Percentiles rank a stretch among this genome's conserved stretches.
phyloP scores from a whole-genome alignment of 2,888 invertebrate genomes.

The Pollenia amentaria region DNA sequence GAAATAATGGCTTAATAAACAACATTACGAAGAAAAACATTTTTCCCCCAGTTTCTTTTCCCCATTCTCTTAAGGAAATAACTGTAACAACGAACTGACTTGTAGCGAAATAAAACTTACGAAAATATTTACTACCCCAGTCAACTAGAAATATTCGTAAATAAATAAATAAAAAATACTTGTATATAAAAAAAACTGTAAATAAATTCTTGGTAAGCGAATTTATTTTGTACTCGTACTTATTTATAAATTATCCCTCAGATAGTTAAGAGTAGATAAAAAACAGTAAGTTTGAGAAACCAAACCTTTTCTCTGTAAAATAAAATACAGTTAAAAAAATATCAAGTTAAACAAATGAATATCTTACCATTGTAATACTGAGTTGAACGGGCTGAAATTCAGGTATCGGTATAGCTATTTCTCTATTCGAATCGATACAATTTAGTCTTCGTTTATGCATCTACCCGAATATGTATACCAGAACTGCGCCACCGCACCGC shows the following conservation, averaged over 20 bases:
- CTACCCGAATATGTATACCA: too few species aligned
- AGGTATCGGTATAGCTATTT: too few species aligned
- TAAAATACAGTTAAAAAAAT: slow-evolving; percentile 26
- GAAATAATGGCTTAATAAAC: slow-evolving; percentile 71
- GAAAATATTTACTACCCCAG: slow-evolving; percentile 45
- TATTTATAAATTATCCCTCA: slow-evolving; percentile 76
- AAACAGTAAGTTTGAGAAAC: slow-evolving; percentile 47
- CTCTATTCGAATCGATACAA: too few species aligned
- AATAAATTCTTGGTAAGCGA: slow-evolving; percentile 68
- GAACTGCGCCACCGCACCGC: too few species aligned
- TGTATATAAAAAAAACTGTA: slow-evolving; percentile 22
- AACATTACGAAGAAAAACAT: slow-evolving; percentile 58
- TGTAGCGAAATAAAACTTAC: slow-evolving; percentile 40
- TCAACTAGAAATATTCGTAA: slow-evolving; percentile 39
- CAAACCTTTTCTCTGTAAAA: slow-evolving; percentile 15
- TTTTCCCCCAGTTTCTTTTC: neutral
- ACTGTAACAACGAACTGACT: slow-evolving; percentile 8
- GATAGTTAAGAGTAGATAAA: slow-evolving; percentile 74
- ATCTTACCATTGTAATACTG: neutral
- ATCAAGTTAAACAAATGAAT: neutral
- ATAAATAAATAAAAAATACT: slow-evolving; percentile 43
- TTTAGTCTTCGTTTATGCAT: too few species aligned
- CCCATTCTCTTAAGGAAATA: slow-evolving; percentile 34
- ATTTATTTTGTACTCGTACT: slow-evolving; percentile 65
- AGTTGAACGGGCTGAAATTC: too few species aligned